Conservation (phyloP, 2,113 vertebrate species). For the Strix aluco region DNA sequence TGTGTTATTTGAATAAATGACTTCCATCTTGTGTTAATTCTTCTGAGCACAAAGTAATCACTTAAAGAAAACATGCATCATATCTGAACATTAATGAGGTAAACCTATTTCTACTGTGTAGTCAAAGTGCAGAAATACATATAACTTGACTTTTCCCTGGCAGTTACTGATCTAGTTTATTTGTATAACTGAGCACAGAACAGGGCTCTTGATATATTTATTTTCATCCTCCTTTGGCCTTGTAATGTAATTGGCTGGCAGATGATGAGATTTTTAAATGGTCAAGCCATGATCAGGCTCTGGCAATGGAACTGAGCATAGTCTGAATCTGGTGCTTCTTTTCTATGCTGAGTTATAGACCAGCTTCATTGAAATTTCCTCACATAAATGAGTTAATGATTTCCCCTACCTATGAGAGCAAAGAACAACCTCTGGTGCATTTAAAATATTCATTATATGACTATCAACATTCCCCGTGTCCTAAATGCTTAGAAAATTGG, state of each 20-base stretch:
- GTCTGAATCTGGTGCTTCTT: neutral
- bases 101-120: neutral
- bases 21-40: neutral
- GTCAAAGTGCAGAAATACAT: neutral
- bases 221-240: neutral
- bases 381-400: neutral
- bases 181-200: neutral
- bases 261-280: neutral
- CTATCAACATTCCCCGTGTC: neutral
- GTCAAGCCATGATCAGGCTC: neutral
- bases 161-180: neutral
- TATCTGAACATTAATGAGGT: neutral
- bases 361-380: neutral
- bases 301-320: neutral
- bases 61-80: neutral
- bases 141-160: neutral
- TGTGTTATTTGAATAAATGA: neutral
- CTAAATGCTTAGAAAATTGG: conserved; percentile 40
- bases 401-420: neutral
- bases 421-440: conserved; percentile 11
- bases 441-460: conserved; percentile 36
- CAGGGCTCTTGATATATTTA: neutral
- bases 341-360: neutral
- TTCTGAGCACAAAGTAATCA: neutral
- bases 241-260: neutral